A percentile compares a stretch with the other conserved stretches of the same genome.
Evolutionary conservation across 2,888 invertebrate genomes (phyloP).

Genomic region (Boloria selene): DNA sequence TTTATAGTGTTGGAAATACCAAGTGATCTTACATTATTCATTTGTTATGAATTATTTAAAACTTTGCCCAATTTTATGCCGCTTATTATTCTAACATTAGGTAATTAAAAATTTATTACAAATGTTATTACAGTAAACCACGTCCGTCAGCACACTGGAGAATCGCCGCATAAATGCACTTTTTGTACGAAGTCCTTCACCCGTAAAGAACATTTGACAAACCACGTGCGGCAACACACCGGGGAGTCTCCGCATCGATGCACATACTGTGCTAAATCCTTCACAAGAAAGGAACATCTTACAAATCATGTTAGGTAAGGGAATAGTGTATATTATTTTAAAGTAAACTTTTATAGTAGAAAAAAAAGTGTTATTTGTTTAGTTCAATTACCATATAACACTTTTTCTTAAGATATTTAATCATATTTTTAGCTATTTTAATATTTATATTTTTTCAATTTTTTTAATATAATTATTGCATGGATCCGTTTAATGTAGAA

Average conservation of each 20-base stretch:
- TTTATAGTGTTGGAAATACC: too few relatives aligned
- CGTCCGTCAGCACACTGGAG: slow-evolving; percentile 88
- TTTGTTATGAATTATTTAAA: too few relatives aligned
- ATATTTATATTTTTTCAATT: background rate
- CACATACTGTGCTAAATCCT: slow-evolving; percentile 91
- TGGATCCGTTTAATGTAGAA: slow-evolving; percentile 15
- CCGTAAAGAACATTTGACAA: slow-evolving; percentile 84
- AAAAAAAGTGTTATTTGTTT: too few relatives aligned
- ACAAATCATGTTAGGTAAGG: slow-evolving; percentile 89
- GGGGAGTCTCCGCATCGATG: slow-evolving; percentile 94
- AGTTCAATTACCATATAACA: too few relatives aligned
- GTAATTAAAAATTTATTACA: background rate
- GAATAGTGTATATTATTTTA: background rate
- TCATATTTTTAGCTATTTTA: background rate
- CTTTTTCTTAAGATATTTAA: too few relatives aligned
- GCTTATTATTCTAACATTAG: too few relatives aligned
- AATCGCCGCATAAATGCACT: slow-evolving; percentile 89
- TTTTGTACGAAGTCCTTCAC: slow-evolving; percentile 91
- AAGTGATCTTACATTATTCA: too few relatives aligned
- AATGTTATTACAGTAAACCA: slow-evolving; percentile 80
- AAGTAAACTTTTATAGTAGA: background rate
- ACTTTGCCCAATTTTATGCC: too few relatives aligned
- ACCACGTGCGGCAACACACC: slow-evolving; percentile 86
- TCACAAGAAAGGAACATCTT: slow-evolving; percentile 93
- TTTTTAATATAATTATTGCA: slow-evolving; percentile 7